These are phyloP conservation scores for Poecile montanus DNA, from an alignment of 2,797 vertebrate genomes.

Conservation along the genomic window DNA sequence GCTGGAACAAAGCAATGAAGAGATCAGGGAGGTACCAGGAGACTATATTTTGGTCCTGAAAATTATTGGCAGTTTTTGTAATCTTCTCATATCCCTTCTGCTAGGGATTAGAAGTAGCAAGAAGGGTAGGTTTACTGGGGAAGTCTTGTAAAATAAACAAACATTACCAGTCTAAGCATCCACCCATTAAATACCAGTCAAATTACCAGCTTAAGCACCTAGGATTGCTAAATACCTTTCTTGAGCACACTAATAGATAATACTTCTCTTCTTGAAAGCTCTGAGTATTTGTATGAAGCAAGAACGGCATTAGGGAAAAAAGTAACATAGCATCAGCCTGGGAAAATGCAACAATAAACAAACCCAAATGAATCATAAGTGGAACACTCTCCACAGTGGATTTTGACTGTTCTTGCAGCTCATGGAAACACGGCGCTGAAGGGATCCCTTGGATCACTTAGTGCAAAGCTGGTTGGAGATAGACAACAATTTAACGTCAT, in stretches of 20 bases:
- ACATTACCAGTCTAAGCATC: conserved; percentile 32
- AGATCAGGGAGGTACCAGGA: conserved; percentile 59
- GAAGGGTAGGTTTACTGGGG: conserved; percentile 11
- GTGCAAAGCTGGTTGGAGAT: neutral
- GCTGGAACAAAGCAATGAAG: conserved; percentile 64
- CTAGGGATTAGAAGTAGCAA: conserved; percentile 49
- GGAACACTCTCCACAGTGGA: neutral
- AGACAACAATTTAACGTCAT: neutral
- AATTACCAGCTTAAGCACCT: conserved; percentile 49
- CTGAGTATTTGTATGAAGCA: conserved; percentile 12
- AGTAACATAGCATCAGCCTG: neutral
- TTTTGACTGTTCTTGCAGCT: neutral
- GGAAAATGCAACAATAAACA: conserved; percentile 19
- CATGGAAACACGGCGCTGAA: neutral
- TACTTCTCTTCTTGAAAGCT: conserved; percentile 40
- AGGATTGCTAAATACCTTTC: conserved; percentile 54
- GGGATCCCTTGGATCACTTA: neutral
- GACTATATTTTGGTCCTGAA: conserved; percentile 52
- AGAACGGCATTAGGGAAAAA: neutral
- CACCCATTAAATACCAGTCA: conserved; percentile 50
- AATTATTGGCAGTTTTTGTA: conserved; percentile 55
- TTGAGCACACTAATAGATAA: conserved; percentile 29
- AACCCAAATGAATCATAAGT: neutral
- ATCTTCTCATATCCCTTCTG: conserved; percentile 52
- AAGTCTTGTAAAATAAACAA: conserved; percentile 50